phyloP scores from a whole-genome alignment of 2,888 invertebrate species.

The Mythimna loreyi region DNA sequence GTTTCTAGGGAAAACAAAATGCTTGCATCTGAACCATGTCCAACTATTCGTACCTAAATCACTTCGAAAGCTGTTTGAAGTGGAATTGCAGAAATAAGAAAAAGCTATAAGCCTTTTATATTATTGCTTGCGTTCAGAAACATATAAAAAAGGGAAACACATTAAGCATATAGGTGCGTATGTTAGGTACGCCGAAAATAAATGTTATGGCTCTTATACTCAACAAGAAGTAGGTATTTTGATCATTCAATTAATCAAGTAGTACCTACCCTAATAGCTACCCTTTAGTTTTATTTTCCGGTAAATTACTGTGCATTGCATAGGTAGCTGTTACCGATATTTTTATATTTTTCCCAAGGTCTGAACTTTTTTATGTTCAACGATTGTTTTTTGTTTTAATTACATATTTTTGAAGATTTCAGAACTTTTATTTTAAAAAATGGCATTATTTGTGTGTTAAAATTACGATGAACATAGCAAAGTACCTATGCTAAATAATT shows the following conservation, averaged over 20 bases:
- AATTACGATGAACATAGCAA: neutral
- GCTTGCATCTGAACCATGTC: constrained; percentile 48
- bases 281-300: neutral
- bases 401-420: neutral
- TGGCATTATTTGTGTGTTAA: neutral
- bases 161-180: constrained; percentile 16
- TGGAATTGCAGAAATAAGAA: constrained; percentile 9
- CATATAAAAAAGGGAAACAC: constrained; percentile 28
- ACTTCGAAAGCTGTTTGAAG: constrained; percentile 18
- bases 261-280: neutral
- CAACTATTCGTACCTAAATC: constrained; percentile 26
- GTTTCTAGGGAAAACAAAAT: constrained; percentile 19
- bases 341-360: too few species aligned
- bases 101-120: constrained; percentile 18
- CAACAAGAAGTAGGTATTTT: neutral
- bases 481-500: neutral
- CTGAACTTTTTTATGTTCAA: neutral
- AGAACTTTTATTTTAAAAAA: neutral
- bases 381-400: neutral
- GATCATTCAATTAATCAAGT: neutral
- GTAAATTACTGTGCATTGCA: neutral
- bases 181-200: neutral
- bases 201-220: neutral
- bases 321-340: too few species aligned
- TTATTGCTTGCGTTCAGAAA: constrained; percentile 17